Base-by-base conservation (phyloP, 2,797 vertebrate species). In the Myripristis murdjan region DNA sequence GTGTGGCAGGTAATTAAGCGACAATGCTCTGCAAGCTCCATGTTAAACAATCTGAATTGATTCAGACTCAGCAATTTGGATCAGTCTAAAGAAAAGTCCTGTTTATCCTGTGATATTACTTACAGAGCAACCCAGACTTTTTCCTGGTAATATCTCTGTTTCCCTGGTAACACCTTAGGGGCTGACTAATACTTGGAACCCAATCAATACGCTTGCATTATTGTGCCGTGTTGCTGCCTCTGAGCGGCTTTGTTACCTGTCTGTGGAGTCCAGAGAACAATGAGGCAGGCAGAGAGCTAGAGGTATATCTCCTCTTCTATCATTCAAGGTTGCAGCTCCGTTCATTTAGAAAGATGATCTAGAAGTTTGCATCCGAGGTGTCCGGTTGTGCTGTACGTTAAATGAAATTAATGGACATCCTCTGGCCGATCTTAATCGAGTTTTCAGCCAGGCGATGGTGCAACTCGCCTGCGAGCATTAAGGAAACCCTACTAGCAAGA, bases 351-450 rank as follows among this genome's bases (percentile, higher is more conserved):
- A 5, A 2, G 20, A 81, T 69, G 55, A 22, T 73, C 58, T 58
- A 65, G 73, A 60, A 16, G 44, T 61, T 61, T 61, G 55, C 59
- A 74, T 85, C 48, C 0, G 58, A 85, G 82, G 73, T 83, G 82
- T 86, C 71, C 75, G 48, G 64, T 81, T 86, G 41, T 77, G 33
- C 68, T 73, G 52, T 72, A 73, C 39, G 0, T 71, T 83, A 51
- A 75, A 85, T 86, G 64, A 22, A 81, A 87, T 87, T 84, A 83
- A 84, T 80, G 77, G 75, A 86, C 75, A 77, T 89, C 83, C 80
- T 88, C 74, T n/a, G 41, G 74, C 61, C 60, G 26, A 53, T 84
- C 65, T 56, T 87, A 88, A 88, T 82, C 64, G 64, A 82, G 73
- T 84, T 83, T 66, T 16, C 46, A 26, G 64, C 5, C 37, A 64